Percentiles rank a stretch among this genome's conserved stretches.
phyloP scores from a whole-genome alignment of 2,113 vertebrate genomes.

The Gnathonemus echidnorhynchus region DNA sequence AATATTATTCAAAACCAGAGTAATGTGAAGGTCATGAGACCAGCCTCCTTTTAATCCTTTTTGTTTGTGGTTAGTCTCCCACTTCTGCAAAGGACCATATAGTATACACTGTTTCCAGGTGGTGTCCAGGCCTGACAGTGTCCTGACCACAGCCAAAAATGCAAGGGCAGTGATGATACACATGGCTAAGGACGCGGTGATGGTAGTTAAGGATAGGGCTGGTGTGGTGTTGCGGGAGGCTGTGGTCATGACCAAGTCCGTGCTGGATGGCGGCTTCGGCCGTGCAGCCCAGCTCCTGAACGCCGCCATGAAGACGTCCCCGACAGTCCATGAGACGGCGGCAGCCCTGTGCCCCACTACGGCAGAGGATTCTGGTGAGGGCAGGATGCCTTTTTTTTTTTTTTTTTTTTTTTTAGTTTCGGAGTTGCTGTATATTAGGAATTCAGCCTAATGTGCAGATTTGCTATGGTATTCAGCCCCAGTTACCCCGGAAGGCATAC shows the following conservation, averaged over 20 bases:
- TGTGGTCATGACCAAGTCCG: constrained; percentile 56
- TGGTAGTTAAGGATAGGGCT: constrained; percentile 58
- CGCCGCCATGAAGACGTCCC: constrained; percentile 60
- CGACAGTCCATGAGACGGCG: constrained; percentile 63
- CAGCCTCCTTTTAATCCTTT: not conserved
- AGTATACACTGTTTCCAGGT: constrained; percentile 47
- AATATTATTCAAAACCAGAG: not conserved
- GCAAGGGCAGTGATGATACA: constrained; percentile 55
- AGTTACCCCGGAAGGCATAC: not conserved
- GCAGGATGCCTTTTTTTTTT: no score
- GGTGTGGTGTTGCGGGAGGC: constrained; percentile 58
- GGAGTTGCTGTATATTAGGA: not conserved
- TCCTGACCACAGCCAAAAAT: constrained; percentile 62
- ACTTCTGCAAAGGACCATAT: not conserved
- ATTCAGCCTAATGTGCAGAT: not conserved
- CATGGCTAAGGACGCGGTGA: constrained; percentile 62
- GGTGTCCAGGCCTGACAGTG: constrained; percentile 62
- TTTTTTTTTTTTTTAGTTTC: no score
- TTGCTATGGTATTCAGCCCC: not conserved
- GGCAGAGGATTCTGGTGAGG: constrained; percentile 66
- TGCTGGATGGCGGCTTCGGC: constrained; percentile 55
- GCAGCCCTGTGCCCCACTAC: constrained; percentile 69
- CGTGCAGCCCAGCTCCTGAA: constrained; percentile 53
- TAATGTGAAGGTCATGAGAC: not conserved
- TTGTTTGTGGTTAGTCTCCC: not conserved